phyloP scores from a whole-genome alignment of 2,888 invertebrate genomes.

The Tipula helvola region DNA sequence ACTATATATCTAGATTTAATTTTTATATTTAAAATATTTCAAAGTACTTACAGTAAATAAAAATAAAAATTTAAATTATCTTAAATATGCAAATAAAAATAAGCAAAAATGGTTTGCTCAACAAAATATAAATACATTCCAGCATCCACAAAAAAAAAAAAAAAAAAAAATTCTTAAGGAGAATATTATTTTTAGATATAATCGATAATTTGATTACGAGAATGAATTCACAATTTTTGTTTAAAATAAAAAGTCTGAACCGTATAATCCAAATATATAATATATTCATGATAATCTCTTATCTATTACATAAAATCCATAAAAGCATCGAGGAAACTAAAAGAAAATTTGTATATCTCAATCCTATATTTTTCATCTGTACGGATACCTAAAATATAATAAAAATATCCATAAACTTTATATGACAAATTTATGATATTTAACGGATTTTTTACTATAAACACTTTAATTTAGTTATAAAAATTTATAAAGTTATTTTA shows the following conservation, averaged over 20 bases:
- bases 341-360: neutral
- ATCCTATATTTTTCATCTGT: neutral
- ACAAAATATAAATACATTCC: neutral
- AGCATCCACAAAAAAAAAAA: neutral
- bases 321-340: neutral
- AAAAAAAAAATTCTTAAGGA: neutral
- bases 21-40: neutral
- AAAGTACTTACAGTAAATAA: neutral
- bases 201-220: slow-evolving; percentile 4
- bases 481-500: neutral
- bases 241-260: neutral
- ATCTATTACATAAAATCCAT: neutral
- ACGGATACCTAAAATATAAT: neutral
- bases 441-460: neutral
- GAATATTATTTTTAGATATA: neutral
- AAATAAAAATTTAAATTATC: neutral
- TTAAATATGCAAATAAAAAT: neutral
- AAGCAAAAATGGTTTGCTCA: neutral
- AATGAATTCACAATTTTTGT: slow-evolving; percentile 4
- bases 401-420: neutral
- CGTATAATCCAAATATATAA: neutral
- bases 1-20: too few relatives aligned
- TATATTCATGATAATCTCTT: neutral
- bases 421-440: neutral
- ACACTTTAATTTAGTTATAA: slow-evolving; percentile 4